Evolutionary conservation across 1,140 invertebrate species (phyloP).

Genomic region (Psix sp.): DNA sequence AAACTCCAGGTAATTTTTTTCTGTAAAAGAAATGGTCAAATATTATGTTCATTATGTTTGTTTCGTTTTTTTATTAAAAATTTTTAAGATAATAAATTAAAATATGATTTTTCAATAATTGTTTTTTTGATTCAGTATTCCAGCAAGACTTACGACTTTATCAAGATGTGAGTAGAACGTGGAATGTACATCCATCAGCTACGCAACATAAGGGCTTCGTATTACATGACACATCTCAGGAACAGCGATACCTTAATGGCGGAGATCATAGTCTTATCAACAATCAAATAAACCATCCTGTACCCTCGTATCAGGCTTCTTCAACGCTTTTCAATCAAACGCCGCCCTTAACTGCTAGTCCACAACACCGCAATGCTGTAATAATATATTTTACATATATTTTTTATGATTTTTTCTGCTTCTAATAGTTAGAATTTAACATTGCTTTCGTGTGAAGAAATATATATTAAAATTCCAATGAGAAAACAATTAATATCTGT

Average conservation of each 20-base stretch:
- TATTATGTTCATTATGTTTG: constrained; percentile 2
- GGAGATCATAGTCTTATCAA: constrained; percentile 75
- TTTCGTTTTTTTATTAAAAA: too few relatives aligned
- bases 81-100: too few relatives aligned
- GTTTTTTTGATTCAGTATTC: constrained; percentile 63
- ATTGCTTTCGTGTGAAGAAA: background rate
- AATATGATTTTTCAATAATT: background rate
- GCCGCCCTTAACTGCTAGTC: constrained; percentile 74
- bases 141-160: constrained; percentile 73
- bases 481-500: too few relatives aligned
- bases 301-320: constrained; percentile 69
- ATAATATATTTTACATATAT: constrained; percentile 50
- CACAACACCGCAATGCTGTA: constrained; percentile 75
- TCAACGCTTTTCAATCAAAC: constrained; percentile 76
- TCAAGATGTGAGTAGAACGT: constrained; percentile 71
- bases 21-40: background rate
- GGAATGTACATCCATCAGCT: constrained; percentile 63
- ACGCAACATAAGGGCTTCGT: constrained; percentile 74
- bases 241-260: constrained; percentile 75
- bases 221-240: constrained; percentile 72
- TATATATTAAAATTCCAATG: too few relatives aligned
- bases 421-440: background rate
- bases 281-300: constrained; percentile 74
- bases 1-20: constrained; percentile 53
- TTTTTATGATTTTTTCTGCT: constrained; percentile 11